These are phyloP conservation scores for Cynocephalus volans DNA, from an alignment of 2,113 vertebrate genomes.

Conservation along the genomic window DNA sequence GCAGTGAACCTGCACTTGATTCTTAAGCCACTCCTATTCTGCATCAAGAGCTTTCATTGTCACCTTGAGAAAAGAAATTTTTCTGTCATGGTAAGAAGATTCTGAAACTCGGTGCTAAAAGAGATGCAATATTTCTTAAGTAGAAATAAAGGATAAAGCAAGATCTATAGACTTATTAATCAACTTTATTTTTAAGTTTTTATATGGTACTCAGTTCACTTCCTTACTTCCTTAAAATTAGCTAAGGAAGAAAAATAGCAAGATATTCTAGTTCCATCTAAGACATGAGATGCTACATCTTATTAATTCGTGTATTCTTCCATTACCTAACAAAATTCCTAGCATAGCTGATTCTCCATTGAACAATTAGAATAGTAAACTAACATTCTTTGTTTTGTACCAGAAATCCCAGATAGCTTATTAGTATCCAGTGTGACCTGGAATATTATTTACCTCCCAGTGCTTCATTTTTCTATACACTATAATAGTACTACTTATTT, in stretches of 20 bases:
- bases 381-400: not conserved
- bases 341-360: not conserved
- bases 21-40: not conserved
- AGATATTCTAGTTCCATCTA: not conserved
- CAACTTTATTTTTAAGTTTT: not conserved
- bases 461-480: constrained; percentile 34
- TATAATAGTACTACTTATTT: constrained; percentile 58
- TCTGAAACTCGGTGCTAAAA: not conserved
- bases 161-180: not conserved
- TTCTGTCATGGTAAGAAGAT: not conserved
- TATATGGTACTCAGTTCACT: not conserved
- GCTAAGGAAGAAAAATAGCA: not conserved
- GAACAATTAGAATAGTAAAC: not conserved
- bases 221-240: not conserved
- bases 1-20: not conserved
- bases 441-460: not conserved
- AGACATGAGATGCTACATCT: not conserved
- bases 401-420: not conserved
- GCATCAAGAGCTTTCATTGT: not conserved
- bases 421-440: constrained; percentile 39
- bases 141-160: not conserved
- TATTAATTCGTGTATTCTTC: not conserved
- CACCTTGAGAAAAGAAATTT: constrained; percentile 16
- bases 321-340: not conserved
- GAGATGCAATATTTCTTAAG: not conserved